Conservation (phyloP, 2,797 vertebrate genomes). For the Uromys caudimaculatus region DNA sequence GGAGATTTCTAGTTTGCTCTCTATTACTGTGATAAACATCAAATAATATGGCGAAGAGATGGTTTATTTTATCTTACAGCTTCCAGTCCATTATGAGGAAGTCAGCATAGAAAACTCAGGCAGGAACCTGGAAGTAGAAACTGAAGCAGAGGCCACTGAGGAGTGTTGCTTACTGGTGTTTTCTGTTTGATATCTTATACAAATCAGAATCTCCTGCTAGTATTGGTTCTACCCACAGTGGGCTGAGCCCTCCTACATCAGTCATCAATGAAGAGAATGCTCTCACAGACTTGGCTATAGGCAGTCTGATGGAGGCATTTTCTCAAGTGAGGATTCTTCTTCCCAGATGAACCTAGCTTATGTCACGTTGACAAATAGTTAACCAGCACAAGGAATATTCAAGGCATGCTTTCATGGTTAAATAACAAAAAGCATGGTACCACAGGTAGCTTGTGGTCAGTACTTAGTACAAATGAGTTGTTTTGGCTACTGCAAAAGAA, state of each 20-base stretch:
- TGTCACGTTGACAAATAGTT: background rate
- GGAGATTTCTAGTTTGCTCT: background rate
- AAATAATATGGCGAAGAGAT: background rate
- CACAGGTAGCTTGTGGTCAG: background rate
- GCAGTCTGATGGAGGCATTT: background rate
- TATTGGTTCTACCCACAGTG: background rate
- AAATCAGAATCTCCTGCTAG: background rate
- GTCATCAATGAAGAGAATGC: background rate
- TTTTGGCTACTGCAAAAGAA: background rate
- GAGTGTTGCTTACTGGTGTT: background rate
- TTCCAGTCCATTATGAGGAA: background rate
- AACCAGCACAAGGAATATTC: background rate
- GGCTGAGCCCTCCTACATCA: background rate
- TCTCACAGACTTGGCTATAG: background rate
- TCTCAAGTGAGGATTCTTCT: background rate
- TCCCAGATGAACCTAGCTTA: background rate
- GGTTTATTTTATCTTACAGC: background rate
- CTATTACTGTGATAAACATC: background rate
- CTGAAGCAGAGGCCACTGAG: background rate
- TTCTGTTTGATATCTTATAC: background rate
- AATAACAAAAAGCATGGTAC: background rate
- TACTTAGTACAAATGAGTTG: background rate
- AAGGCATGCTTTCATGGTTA: background rate
- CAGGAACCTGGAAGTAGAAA: background rate
- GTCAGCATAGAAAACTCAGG: background rate